These are phyloP conservation scores for Pedetes capensis DNA, from an alignment of 2,113 vertebrate species.

Conservation along the genomic window DNA sequence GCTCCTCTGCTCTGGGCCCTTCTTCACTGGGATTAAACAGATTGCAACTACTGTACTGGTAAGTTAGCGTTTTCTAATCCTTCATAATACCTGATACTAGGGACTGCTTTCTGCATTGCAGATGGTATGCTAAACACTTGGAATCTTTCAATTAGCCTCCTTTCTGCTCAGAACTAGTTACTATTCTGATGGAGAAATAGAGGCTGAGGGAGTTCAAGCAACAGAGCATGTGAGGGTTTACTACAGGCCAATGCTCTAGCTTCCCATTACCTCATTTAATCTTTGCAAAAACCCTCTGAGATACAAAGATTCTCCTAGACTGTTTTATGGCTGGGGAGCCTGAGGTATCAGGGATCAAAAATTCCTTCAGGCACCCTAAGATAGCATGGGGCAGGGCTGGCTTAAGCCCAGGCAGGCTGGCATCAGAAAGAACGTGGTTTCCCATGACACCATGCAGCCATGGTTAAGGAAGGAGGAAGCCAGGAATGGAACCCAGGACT, in stretches of 20 bases:
- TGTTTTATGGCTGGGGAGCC: not conserved
- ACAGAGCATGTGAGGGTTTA: not conserved
- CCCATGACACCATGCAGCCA: not conserved
- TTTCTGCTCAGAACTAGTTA: not conserved
- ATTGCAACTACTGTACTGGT: not conserved
- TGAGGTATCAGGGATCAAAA: not conserved
- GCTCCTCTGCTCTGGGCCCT: not conserved
- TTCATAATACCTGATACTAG: not conserved
- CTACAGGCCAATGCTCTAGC: accelerated
- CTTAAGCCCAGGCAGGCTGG: not conserved
- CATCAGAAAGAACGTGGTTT: accelerated
- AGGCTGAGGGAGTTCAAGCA: not conserved
- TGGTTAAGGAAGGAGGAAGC: not conserved
- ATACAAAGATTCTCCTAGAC: not conserved
- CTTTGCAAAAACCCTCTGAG: not conserved
- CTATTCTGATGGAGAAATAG: not conserved
- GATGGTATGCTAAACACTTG: not conserved
- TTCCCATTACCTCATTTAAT: not conserved
- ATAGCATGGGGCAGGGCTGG: not conserved
- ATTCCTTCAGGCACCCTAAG: not conserved
- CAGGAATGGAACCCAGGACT: not conserved
- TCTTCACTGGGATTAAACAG: not conserved
- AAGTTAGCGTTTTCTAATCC: not conserved
- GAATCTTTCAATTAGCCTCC: not conserved
- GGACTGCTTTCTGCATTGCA: not conserved